Base-by-base conservation (phyloP, 2,797 vertebrate genomes). In the Nyctibius grandis region DNA sequence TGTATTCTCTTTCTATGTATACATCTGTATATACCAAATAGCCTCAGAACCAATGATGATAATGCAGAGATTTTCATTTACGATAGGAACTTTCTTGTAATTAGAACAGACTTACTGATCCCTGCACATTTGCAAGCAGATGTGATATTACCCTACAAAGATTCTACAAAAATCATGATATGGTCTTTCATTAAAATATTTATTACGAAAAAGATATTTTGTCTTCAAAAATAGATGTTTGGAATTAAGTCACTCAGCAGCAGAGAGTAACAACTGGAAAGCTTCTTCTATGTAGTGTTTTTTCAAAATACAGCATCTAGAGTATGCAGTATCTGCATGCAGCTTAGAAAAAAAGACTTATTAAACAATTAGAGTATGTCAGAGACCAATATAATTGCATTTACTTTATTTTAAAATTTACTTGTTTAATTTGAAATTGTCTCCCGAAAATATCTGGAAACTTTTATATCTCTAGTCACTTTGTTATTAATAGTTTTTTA, bases 351-450 rank as follows among this genome's bases (percentile, higher is more conserved):
- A 36, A 89, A 83, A 87, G 63, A 44, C 50, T 77, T 88, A 69
- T 56, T 91, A 89, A 92, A 86, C 31, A 89, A 91, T 92, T 85
- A 74, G 53, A 80, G 56, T 36, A 28, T 74, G 63, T 57, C 80
- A 82, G 69, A 89, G 47, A 61, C 78, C 42, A 77, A 45, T 75
- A 56, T 75, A 88, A 87, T 57, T 82, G 60, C 67, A 67, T 92
- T 92, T 86, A 83, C 16, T 96, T 69, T 75, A 81, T 91, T 80
- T 92, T 50, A 67, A 68, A 68, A 91, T 79, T 81, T 96, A 88
- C 67, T 96, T 89, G 34, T 91, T 96, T 88, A 96, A 96, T 97
- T 97, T 95, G 88, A 95, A 96, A 69, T 88, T 72, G 25, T 38
- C 65, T 96, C 85, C 59, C 85, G 81, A 87, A 78, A 40, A 15